Evolutionary conservation across 2,888 invertebrate species (phyloP).

Genomic region (Podotricha telesiphe): DNA sequence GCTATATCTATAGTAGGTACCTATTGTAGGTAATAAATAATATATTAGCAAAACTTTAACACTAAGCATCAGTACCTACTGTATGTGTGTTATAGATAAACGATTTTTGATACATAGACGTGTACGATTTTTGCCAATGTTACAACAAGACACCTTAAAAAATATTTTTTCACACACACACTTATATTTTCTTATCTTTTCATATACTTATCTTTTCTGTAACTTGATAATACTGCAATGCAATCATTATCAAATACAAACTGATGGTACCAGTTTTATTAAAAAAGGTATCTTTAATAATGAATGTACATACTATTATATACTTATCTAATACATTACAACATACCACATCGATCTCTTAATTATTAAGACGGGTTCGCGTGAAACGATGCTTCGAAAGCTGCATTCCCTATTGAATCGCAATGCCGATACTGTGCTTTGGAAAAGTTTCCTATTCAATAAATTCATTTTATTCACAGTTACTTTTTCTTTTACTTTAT

Average conservation of each 20-base stretch:
- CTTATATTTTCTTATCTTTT: no score
- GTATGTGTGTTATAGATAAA: no score
- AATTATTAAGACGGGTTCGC: slow-evolving; percentile 22
- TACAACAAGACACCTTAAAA: no score
- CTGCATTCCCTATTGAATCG: slow-evolving; percentile 27
- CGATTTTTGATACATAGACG: no score
- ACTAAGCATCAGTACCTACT: no score
- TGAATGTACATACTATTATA: not conserved
- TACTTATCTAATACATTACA: slow-evolving; percentile 10
- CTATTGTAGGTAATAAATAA: no score
- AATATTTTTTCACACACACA: no score
- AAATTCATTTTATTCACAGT: not conserved
- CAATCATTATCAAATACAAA: not conserved
- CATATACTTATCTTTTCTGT: no score
- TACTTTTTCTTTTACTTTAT: not conserved
- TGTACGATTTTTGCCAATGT: no score
- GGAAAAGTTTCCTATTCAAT: slow-evolving; percentile 4
- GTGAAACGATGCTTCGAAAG: slow-evolving; percentile 23
- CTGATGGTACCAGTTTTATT: not conserved
- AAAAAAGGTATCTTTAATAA: not conserved
- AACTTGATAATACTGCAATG: no score
- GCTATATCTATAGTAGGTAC: no score
- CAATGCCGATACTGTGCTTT: slow-evolving; percentile 20
- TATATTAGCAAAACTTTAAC: no score
- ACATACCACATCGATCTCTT: slow-evolving; percentile 23